Conservation (phyloP, 2,797 vertebrate species). For the Sebastiscus tertius region DNA sequence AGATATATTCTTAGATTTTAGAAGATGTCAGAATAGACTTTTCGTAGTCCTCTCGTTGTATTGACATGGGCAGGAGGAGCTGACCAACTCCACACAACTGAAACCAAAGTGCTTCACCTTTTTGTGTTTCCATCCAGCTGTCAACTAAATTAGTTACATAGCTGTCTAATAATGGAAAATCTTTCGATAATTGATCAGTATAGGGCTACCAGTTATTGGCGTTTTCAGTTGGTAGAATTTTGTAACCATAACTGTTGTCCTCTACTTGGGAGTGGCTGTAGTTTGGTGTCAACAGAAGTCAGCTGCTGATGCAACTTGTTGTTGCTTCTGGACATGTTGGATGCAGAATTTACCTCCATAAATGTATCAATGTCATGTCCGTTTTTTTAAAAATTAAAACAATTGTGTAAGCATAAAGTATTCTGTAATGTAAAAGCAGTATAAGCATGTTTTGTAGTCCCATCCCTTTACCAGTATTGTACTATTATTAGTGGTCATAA, state of each 20-base stretch:
- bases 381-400: background rate
- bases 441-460: background rate
- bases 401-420: background rate
- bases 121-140: constrained; percentile 7
- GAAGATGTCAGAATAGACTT: background rate
- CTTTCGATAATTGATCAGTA: constrained; percentile 2
- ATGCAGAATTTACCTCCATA: constrained; percentile 2
- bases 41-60: background rate
- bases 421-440: background rate
- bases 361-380: background rate
- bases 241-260: background rate
- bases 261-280: background rate
- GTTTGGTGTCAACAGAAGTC: background rate
- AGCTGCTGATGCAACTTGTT: background rate
- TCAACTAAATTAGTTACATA: background rate
- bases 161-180: background rate
- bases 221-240: background rate
- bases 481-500: background rate
- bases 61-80: constrained; percentile 5
- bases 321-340: constrained; percentile 1
- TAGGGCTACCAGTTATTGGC: background rate
- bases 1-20: background rate
- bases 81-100: background rate
- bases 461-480: background rate
- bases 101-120: background rate